Base-by-base conservation (phyloP, 2,797 vertebrate species). In the Crypturellus tataupa region DNA sequence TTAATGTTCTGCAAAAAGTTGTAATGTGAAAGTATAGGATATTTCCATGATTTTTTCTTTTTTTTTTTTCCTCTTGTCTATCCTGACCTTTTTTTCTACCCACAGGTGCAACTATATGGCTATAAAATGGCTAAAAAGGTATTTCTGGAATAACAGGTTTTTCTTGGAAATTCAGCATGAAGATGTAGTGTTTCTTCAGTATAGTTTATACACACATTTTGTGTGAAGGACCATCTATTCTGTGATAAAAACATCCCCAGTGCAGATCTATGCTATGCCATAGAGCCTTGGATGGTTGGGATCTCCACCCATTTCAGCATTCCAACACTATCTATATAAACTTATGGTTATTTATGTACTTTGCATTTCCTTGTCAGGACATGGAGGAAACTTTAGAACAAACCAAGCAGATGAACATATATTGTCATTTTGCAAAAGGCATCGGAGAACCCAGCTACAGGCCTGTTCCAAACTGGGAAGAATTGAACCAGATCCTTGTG, bases 401-500 rank as follows among this genome's bases (percentile, higher is more conserved):
- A 90, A 94, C 93, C 80, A 97, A 23, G 94, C 91, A 64, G 65
- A 98, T 99, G 97, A 99, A 99, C 92, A 84, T 99, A 90, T 99
- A 98, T 94, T 99, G 99, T 96, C 99, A 99, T 96, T 99, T 99
- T 88, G 98, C 99, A 92, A 96, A 78, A 27, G 99, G 99, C 39
- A 89, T 98, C 0, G 98, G 98, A 9, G 98, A 99, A n/a, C 96
- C 98, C 83, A 98, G 97, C 93, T 99, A 99, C 68, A 97, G 98
- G 97, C 95, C 98, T 0, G 98, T 98, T 12, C 98, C 97, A 44
- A 98, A 98, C 25, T 99, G 99, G 99, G 98, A 98, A 76, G 97
- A 97, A 83, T 91, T 99, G 86, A 98, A 96, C 80, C 98, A 98
- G 90, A 98, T 97, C 72, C 98, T 99, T 25, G 87, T 97, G 95